Evolutionary conservation across 2,888 invertebrate species (phyloP).

Genomic region (Lobophora halterata): DNA sequence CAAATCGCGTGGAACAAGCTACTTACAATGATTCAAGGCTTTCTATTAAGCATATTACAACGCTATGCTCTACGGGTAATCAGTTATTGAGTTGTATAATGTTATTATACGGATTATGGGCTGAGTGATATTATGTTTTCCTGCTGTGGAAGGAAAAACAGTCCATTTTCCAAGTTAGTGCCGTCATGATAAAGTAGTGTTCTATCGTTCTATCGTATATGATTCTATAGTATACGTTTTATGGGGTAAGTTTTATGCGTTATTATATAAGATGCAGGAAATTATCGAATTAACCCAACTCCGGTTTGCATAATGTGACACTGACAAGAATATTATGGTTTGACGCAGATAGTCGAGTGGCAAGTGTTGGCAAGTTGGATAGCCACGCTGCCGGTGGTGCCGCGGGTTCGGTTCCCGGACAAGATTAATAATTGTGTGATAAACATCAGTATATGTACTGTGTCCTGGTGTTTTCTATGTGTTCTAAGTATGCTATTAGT

Average conservation of each 20-base stretch:
- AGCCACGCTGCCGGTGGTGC: no score
- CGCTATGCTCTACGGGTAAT: slow-evolving; percentile 19
- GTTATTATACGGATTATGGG: slow-evolving; percentile 19
- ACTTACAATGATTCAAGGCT: slow-evolving; percentile 28
- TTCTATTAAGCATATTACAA: slow-evolving; percentile 24
- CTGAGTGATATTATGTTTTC: slow-evolving; percentile 19
- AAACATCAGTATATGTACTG: no score
- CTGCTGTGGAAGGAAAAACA: slow-evolving; percentile 13
- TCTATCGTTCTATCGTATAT: no score
- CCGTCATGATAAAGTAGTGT: slow-evolving; percentile 14
- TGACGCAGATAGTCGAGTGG: no score
- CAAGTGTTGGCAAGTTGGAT: no score
- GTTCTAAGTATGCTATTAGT: no score
- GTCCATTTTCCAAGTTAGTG: slow-evolving; percentile 10
- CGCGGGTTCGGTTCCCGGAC: no score
- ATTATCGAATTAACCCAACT: slow-evolving; percentile 11
- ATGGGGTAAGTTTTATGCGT: slow-evolving; percentile 13
- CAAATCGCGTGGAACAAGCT: slow-evolving; percentile 26
- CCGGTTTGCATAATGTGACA: slow-evolving; percentile 4
- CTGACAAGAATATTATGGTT: neutral
- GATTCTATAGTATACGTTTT: no score
- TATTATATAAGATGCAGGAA: slow-evolving; percentile 11
- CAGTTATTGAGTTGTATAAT: slow-evolving; percentile 23
- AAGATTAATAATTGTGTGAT: no score
- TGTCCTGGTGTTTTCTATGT: no score